Base-by-base conservation (phyloP, 2,113 vertebrate species). In the Sigmodon hispidus region DNA sequence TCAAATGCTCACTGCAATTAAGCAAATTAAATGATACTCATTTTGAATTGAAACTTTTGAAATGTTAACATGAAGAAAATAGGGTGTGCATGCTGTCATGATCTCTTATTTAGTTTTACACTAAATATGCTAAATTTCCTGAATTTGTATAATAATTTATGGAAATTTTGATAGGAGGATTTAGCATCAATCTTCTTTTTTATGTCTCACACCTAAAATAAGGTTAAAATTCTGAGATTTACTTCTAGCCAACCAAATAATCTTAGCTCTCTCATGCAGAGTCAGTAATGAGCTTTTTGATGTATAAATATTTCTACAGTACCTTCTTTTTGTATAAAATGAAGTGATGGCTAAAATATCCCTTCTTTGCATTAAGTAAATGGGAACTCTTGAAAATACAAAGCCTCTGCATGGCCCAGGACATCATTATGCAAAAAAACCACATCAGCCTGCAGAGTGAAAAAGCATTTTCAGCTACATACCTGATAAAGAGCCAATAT, bases 31-130 rank as follows among this genome's bases (percentile, higher is more conserved):
- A 89, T 85, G 7, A 19, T 45, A 52, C 63, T 96, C 31, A 84
- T 65, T 63, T 7, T 92, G 5, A 86, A 95, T 91, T 50, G 88
- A 34, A 90, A 22, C 10, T n/a, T 94, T 80, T 61, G 93, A 97
- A 90, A 85, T 34, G 48, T 21, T 89, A 95, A 79, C 3, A 17
- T 2, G 83, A 91, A 70, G 34, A 10, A 4, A 52, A 59, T 52
- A 75, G 45, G 50, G 1, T 77, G 1, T 0, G 1, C 0, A n/a
- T 88, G 22, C 8, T 50, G 61, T 0, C 0, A 90, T 83, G 7
- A 31, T 95, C 81, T 95, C 26, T 3, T 95, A 75, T 96, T 97
- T 97, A 90, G 19, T 94, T 95, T 97, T 89, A 36, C 95, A 97
- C 84, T 63, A 59, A 95, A 94, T 61, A n/a, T 65, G 69, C 59